A percentile compares a stretch with the other conserved stretches of the same genome.
phyloP scores from a whole-genome alignment of 2,888 invertebrate species.

The Mechanitis mazaeus region DNA sequence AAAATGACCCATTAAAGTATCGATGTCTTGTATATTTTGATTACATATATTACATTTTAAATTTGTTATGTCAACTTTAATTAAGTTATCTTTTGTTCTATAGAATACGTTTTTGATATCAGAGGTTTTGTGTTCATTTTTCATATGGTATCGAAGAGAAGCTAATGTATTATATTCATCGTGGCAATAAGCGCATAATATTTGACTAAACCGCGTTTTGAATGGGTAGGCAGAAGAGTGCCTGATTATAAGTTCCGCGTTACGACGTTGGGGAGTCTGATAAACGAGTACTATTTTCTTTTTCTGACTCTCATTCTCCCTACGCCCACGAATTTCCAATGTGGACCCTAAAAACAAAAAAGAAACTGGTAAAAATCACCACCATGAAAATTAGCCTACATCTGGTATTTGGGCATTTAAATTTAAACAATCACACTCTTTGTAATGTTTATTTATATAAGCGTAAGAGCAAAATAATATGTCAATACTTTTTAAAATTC shows the following conservation, averaged over 20 bases:
- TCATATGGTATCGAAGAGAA: conserved; percentile 57
- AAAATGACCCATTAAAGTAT: conserved; percentile 59
- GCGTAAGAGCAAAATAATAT: conserved; percentile 9
- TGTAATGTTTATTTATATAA: conserved; percentile 17
- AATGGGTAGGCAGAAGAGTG: conserved; percentile 66
- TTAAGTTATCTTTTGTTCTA: conserved; percentile 62
- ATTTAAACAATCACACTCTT: conserved; percentile 15
- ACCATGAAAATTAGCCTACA: conserved; percentile 34
- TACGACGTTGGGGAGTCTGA: conserved; percentile 66
- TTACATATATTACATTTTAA: conserved; percentile 61
- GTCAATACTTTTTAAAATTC: conserved; percentile 16
- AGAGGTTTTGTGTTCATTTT: conserved; percentile 50
- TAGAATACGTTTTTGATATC: conserved; percentile 65
- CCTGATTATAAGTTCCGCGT: conserved; percentile 63
- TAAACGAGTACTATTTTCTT: conserved; percentile 67
- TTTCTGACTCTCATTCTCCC: conserved; percentile 56
- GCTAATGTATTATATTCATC: conserved; percentile 53
- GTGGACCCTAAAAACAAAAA: conserved; percentile 72
- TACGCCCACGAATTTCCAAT: conserved; percentile 65
- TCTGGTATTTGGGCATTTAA: conserved; percentile 18
- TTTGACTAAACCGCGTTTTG: conserved; percentile 65
- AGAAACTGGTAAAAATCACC: conserved; percentile 63
- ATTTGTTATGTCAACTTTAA: conserved; percentile 66
- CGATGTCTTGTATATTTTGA: conserved; percentile 50
- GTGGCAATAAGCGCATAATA: conserved; percentile 64